A percentile compares a stretch with the other conserved stretches of the same genome.
Conservation (phyloP, 2,888 invertebrate genomes). For the Liodrosophila aerea region DNA sequence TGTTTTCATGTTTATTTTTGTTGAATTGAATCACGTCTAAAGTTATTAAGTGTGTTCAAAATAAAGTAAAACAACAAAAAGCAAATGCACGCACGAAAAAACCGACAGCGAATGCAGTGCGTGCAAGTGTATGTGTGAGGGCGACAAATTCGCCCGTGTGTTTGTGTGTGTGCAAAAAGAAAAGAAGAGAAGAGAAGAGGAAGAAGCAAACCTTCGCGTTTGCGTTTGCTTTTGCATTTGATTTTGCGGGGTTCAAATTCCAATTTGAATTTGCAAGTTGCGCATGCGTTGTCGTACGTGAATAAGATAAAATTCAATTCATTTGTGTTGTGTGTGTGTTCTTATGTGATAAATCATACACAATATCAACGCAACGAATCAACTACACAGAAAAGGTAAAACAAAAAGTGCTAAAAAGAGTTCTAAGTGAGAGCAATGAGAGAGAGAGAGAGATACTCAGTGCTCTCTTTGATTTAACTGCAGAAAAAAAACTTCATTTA, state of each 20-base stretch:
- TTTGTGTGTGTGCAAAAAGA: slow-evolving; percentile 13
- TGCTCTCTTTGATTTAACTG: slow-evolving; percentile 16
- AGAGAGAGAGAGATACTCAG: slow-evolving; percentile 10
- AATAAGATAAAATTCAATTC: too few species aligned
- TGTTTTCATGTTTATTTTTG: slow-evolving; percentile 6
- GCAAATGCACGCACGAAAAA: slow-evolving; percentile 23
- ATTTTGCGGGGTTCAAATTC: slow-evolving; percentile 72
- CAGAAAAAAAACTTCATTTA: slow-evolving; percentile 20
- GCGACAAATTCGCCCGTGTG: slow-evolving; percentile 51
- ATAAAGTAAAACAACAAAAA: slow-evolving; percentile 22
- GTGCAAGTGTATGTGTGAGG: slow-evolving; percentile 55
- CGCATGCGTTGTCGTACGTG: slow-evolving; percentile 59
- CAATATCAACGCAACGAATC: slow-evolving; percentile 11
- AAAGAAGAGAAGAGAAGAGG: slow-evolving; percentile 24
- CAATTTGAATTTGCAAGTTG: slow-evolving; percentile 61
- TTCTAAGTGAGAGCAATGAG: slow-evolving; percentile 18
- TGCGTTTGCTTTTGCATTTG: slow-evolving; percentile 56
- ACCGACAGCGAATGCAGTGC: slow-evolving; percentile 56
- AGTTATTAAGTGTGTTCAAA: slow-evolving; percentile 21
- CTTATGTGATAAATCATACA: slow-evolving; percentile 20
- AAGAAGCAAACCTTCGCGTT: slow-evolving; percentile 40
- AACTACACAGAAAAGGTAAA: slow-evolving; percentile 24
- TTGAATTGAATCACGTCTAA: slow-evolving; percentile 4
- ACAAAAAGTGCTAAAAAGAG: slow-evolving; percentile 37
- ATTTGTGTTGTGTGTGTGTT: slow-evolving; percentile 11